phyloP scores from a whole-genome alignment of 53 echinoderm and acorn worm genomes.

The Stichopus horrens region DNA sequence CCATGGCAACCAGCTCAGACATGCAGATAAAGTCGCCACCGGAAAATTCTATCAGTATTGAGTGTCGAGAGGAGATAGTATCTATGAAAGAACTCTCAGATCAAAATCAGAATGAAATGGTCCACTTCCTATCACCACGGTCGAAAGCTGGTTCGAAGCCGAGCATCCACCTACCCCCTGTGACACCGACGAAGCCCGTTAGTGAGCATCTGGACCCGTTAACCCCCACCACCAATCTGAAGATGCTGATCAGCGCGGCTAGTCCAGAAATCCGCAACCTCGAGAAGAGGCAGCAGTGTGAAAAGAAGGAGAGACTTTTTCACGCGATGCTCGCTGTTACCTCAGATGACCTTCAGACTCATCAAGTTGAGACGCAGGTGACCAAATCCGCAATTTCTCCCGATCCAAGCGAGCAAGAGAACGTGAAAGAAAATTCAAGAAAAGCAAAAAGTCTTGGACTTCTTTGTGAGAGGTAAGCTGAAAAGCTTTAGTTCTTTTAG shows the following conservation, averaged over 20 bases:
- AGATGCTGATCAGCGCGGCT: conserved; percentile 77
- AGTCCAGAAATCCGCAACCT: conserved; percentile 80
- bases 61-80: conserved; percentile 24
- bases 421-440: conserved; percentile 18
- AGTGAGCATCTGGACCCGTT: conserved; percentile 54
- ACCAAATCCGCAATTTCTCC: background rate
- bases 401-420: background rate
- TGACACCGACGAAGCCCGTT: conserved; percentile 65
- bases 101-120: background rate
- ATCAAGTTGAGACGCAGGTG: background rate
- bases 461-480: conserved; percentile 40
- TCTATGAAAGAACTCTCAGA: background rate
- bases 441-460: conserved; percentile 40
- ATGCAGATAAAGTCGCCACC: background rate
- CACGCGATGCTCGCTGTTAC: conserved; percentile 61
- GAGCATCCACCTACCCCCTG: conserved; percentile 15
- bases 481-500: background rate
- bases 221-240: conserved; percentile 91
- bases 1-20: background rate
- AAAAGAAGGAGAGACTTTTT: conserved; percentile 74
- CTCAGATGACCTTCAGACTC: conserved; percentile 43
- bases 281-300: conserved; percentile 61
- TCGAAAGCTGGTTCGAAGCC: background rate
- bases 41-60: background rate
- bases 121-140: conserved; percentile 15